Conservation (phyloP, 2,888 invertebrate genomes). For the Metellina segmentata region DNA sequence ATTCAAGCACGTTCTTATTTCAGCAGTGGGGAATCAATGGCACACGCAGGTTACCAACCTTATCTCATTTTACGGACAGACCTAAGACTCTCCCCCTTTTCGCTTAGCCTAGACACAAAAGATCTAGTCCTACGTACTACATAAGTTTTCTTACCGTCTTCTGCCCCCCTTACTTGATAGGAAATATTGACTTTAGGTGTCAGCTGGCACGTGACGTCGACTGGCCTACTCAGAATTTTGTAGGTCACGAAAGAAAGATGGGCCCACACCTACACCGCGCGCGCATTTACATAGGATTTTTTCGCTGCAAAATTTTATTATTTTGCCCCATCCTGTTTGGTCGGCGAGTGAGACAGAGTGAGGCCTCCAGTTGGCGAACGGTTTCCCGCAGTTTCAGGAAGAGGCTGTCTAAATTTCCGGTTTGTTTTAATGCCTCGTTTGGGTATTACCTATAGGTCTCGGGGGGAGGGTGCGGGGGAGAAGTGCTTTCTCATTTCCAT, state of each 20-base stretch:
- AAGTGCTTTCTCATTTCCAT: constrained; percentile 2
- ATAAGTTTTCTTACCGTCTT: constrained; percentile 4
- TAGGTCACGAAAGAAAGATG: constrained; percentile 68
- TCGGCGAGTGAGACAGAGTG: not conserved
- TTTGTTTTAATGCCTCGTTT: constrained; percentile 53
- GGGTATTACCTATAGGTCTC: constrained; percentile 1
- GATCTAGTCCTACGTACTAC: constrained; percentile 24
- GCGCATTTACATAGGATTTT: constrained; percentile 61
- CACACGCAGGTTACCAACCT: constrained; percentile 29
- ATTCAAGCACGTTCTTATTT: too few relatives aligned
- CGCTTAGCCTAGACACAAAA: constrained; percentile 42
- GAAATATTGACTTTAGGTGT: constrained; percentile 69
- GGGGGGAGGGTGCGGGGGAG: constrained; percentile 14
- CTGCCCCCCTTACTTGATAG: constrained; percentile 35
- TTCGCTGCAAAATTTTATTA: constrained; percentile 58
- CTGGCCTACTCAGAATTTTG: constrained; percentile 61
- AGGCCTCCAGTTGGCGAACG: constrained; percentile 58
- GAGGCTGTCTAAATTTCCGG: constrained; percentile 64
- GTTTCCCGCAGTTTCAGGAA: constrained; percentile 49
- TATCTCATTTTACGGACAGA: constrained; percentile 1
- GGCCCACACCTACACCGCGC: constrained; percentile 62
- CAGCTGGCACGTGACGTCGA: constrained; percentile 68
- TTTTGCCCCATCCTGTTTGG: constrained; percentile 50
- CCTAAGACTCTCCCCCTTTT: constrained; percentile 21
- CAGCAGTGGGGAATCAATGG: not conserved